phyloP scores from a whole-genome alignment of 2,113 vertebrate genomes.

The Bothrops jararaca region DNA sequence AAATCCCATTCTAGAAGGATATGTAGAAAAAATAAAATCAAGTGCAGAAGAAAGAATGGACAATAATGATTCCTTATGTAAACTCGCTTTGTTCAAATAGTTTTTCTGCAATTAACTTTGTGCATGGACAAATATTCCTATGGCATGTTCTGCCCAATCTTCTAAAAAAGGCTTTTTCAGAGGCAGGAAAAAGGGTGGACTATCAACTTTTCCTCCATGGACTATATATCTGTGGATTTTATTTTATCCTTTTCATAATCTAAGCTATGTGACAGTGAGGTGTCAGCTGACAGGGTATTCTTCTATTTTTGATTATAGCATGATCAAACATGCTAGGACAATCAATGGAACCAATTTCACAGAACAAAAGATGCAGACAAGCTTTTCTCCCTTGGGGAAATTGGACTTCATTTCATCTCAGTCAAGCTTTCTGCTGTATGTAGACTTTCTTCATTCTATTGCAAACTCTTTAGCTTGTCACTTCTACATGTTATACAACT shows the following conservation, averaged over 20 bases:
- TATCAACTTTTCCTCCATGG: not conserved
- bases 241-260: not conserved
- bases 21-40: not conserved
- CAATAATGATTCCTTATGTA: not conserved
- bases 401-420: not conserved
- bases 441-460: not conserved
- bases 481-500: not conserved
- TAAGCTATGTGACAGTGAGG: not conserved
- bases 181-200: not conserved
- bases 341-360: not conserved
- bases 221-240: not conserved
- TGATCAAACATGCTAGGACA: not conserved
- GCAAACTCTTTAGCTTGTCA: not conserved
- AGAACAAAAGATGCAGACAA: not conserved
- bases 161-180: not conserved
- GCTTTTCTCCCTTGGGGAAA: not conserved
- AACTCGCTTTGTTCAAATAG: not conserved
- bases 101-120: not conserved
- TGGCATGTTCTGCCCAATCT: not conserved
- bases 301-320: not conserved
- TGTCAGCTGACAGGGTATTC: not conserved
- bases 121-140: not conserved
- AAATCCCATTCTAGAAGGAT: not conserved
- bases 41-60: not conserved
- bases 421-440: not conserved